Evolutionary conservation across 2,113 vertebrate species (phyloP), one percentile per base, ranked within the genome.

Genomic region (Muntiacus muntjak): DNA sequence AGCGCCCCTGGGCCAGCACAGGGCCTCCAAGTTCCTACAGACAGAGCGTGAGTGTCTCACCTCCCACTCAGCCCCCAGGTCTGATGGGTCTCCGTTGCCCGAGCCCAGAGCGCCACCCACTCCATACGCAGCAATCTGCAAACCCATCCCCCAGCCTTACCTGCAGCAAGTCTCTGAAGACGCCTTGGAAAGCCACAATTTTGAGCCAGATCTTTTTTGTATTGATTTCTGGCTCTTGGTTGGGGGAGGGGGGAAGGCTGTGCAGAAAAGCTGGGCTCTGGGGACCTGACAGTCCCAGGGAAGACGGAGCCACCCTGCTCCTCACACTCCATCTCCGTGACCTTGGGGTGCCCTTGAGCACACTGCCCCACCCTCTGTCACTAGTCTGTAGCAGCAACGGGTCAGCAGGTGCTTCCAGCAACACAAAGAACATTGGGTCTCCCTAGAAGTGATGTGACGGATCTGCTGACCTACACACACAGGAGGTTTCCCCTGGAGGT

Each of bases 291-390:
- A 43, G 87, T 54, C 87, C 55, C 8, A 2, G 11, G 3, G 45
- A n/a, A 52, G 3, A 33, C 1, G 0, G 5, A 43, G 25, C 16
- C 3, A 0, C 43, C 30, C 15, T 33, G 14, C 33, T 45, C 36
- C 36, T 15, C 71, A 0, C 28, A 0, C 23, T 43, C 36, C 36
- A 2, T 83, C 43, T 87, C 2, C 0, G n/a, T 71, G 78, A 78
- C 96, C 94, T 97, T 93, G 83, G 33, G 26, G 57, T 47, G 83
- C 55, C 98, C 94, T 97, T 95, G 60, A 94, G 57, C 71, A 4
- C 8, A 0, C n/a, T 0, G 12, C 50, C 52, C 57, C 52, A 3
- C 23, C 33, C 45, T 8, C 52, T 25, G 28, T 5, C 12, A 2
- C 79, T 36, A 33, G 0, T 6, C 50, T 43, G 14, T 3, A 23